Evolutionary conservation across 2,888 invertebrate genomes (phyloP), one percentile per base, ranked within the genome.

Genomic region (Anoncus sp.): DNA sequence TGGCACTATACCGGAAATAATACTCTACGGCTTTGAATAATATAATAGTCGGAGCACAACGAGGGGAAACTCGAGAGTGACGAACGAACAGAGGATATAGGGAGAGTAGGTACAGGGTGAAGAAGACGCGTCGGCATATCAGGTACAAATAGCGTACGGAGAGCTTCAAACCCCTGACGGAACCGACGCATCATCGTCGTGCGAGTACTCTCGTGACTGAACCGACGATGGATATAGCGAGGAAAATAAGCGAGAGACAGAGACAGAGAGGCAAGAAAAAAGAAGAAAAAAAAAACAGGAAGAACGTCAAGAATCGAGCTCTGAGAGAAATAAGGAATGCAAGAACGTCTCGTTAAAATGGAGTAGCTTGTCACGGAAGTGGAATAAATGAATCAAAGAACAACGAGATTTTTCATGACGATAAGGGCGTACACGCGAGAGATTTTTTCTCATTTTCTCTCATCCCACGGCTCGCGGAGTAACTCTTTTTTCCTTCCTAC

Each of bases 321-420:
- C 27, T 22, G 31, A 7, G 18, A 43, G 18, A 65, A 65, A 53
- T 60, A 60, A 53, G n/a, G 35, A 60, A 20, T 14, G 18, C 27
- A 43, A 24, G 45, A 63, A 20, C 40, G 22, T 47, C 57, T 38
- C 35, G 38, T 62, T 57, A 74, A 55, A 63, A 62, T 43, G 49
- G 63, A 59, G 55, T 57, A 22, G 57, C 63, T 38, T 35, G 40
- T 69, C 27, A 63, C 14, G 45, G 24, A 18, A 69, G 40, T 18
- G 31, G 20, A 43, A 70, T 70, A 59, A 76, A 66, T 71, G n/a
- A 76, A 76, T 71, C 47, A 57, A 51, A 57, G 43, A 14, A 20
- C 31, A n/a, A 35, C 18, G 45, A 12, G 7, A 63, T 63, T 20
- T 38, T 20, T 16, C 53, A 47, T 45, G n/a, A 10, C 31, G 12